Percentiles rank a stretch among this genome's conserved stretches.
Conservation (phyloP, 2,888 invertebrate genomes). For the Agrotis segetum region DNA sequence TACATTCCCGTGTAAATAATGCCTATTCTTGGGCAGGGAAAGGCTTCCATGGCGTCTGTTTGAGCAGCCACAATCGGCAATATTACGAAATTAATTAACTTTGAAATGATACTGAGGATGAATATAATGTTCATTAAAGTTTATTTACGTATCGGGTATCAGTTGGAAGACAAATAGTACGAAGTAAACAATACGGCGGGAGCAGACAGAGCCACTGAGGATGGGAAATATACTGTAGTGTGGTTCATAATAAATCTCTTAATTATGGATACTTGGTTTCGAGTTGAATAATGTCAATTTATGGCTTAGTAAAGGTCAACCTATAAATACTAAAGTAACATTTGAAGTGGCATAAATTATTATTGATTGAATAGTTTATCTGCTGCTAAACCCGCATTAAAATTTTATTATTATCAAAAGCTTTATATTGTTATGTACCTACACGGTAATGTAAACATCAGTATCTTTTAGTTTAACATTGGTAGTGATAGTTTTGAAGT, state of each 20-base stretch:
- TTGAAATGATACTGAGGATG: constrained; percentile 45
- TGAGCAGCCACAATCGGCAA: constrained; percentile 34
- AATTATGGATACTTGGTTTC: too few species aligned
- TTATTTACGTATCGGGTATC: constrained; percentile 50
- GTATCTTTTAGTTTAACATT: background rate
- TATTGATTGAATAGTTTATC: background rate
- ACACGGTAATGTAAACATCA: background rate
- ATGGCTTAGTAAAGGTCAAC: background rate
- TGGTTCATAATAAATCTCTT: background rate
- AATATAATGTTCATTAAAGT: constrained; percentile 51
- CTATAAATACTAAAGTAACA: too few species aligned
- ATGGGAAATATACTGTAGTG: background rate
- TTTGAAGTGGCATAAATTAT: background rate
- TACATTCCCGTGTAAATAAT: constrained; percentile 16
- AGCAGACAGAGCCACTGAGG: too few species aligned
- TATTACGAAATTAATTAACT: constrained; percentile 61
- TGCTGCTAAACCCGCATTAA: background rate
- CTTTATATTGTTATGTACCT: background rate
- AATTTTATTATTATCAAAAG: background rate
- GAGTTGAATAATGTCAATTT: background rate
- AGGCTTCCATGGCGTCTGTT: constrained; percentile 23
- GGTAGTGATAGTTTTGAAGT: constrained; percentile 5
- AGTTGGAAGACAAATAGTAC: constrained; percentile 35
- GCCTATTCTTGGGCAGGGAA: constrained; percentile 17
- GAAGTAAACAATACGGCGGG: constrained; percentile 5